Base-by-base conservation (phyloP, 2,797 vertebrate genomes). In the Sebastes elongatus region DNA sequence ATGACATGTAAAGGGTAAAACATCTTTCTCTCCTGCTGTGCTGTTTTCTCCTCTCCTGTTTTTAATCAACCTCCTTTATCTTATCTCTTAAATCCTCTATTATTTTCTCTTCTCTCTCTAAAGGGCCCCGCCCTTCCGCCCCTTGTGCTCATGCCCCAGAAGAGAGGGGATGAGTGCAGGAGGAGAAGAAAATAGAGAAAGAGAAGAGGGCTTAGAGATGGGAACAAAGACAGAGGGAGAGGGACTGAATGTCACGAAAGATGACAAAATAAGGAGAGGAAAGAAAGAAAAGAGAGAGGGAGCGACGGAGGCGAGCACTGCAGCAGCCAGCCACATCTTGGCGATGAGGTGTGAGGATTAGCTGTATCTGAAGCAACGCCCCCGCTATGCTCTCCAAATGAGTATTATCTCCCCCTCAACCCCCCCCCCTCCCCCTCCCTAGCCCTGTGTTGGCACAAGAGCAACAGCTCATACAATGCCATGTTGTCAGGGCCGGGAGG, bases 311-410 rank as follows among this genome's bases (percentile, higher is more conserved):
- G 67, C 25, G 16, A 75, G 53, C 28, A 2, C 68, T 66, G 65
- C 22, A 80, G 78, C 76, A 85, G 53, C 73, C 78, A 83, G 81
- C 57, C 85, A 83, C 76, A 71, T 89, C 76, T 68, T 70, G 20
- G 66, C 52, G 71, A 85, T 79, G 86, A 92, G 93, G 90, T 93
- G 90, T 90, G 81, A 94, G 85, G 93, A 95, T 95, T 93, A 93
- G 82, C 88, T 56, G 78, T 90, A 90, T 93, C 89, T 94, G 84
- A 86, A 84, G 86, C 84, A 79, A 93, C 90, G 67, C 93, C 92
- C 89, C 87, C 84, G 66, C 88, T 80, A 80, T 82, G 82, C 83
- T 93, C 89, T 87, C 90, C 88, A 92, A 89, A 92, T 82, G 82
- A 91, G 76, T 85, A 84, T 91, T 90, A 93, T 85, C 91, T 74